These are phyloP conservation scores for Platichthys stellatus DNA, from an alignment of 2,113 vertebrate genomes.

Conservation along the genomic window DNA sequence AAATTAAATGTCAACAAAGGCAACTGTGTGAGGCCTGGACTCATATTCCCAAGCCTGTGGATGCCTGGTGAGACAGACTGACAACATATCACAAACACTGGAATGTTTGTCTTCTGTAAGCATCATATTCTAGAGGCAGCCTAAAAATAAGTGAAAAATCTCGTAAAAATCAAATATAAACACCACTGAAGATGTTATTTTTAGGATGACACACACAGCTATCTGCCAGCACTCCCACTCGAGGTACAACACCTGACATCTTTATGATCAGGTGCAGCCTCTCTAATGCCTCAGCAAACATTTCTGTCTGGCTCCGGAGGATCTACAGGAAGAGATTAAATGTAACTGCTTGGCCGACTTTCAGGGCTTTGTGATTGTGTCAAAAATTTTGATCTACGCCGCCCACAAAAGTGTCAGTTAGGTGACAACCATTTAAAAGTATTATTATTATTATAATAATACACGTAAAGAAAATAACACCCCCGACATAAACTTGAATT, in stretches of 20 bases:
- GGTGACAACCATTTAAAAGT: too few species aligned
- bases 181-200: too few species aligned
- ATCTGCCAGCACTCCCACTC: neutral
- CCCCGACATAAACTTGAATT: too few species aligned
- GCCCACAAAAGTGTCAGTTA: neutral
- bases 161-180: neutral
- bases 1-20: too few species aligned
- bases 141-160: too few species aligned
- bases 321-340: conserved; percentile 36
- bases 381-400: conserved; percentile 14
- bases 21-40: neutral
- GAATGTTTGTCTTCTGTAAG: too few species aligned
- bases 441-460: too few species aligned
- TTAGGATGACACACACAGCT: neutral
- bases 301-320: neutral
- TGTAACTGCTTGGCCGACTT: conserved; percentile 1
- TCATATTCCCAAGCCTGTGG: neutral
- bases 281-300: conserved; percentile 25
- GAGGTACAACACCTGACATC: conserved; percentile 33
- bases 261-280: conserved; percentile 33
- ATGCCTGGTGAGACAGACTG: neutral
- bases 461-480: neutral
- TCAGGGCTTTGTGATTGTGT: conserved; percentile 11
- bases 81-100: neutral
- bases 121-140: too few species aligned